phyloP scores from a whole-genome alignment of 2,113 vertebrate species.

The Chaetodon auriga region DNA sequence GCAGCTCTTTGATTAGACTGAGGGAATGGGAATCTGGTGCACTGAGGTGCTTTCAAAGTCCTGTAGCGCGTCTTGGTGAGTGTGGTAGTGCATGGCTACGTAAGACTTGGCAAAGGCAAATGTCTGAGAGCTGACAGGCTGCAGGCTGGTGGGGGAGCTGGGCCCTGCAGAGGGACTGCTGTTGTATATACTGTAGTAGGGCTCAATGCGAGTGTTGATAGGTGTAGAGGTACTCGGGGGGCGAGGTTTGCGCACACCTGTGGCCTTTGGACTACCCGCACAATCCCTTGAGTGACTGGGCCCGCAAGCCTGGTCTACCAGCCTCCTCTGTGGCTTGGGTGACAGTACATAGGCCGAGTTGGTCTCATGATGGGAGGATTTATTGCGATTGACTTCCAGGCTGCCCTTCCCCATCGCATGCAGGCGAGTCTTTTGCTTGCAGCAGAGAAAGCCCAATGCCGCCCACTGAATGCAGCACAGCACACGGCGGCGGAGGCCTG shows the following conservation, averaged over 20 bases:
- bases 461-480: slow-evolving; percentile 90
- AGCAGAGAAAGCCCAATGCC: slow-evolving; percentile 90
- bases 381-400: slow-evolving; percentile 95
- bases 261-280: slow-evolving; percentile 86
- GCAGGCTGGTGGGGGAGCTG: slow-evolving; percentile 88
- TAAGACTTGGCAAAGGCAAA: slow-evolving; percentile 91
- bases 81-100: slow-evolving; percentile 91
- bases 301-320: slow-evolving; percentile 94
- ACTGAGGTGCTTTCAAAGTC: slow-evolving; percentile 87
- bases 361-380: slow-evolving; percentile 97
- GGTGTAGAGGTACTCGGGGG: slow-evolving; percentile 94
- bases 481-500: slow-evolving; percentile 90
- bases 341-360: slow-evolving; percentile 96
- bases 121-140: slow-evolving; percentile 85
- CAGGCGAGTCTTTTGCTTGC: slow-evolving; percentile 93
- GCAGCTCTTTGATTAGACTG: slow-evolving; percentile 79
- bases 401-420: slow-evolving; percentile 93
- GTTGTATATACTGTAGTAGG: slow-evolving; percentile 97
- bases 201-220: slow-evolving; percentile 95
- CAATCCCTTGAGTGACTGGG: slow-evolving; percentile 93
- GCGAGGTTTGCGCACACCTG: slow-evolving; percentile 84
- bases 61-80: slow-evolving; percentile 84
- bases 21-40: slow-evolving; percentile 92
- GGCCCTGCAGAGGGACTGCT: slow-evolving; percentile 89
- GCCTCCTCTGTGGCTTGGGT: slow-evolving; percentile 91